Evolutionary conservation across 1,140 invertebrate species (phyloP).

Genomic region (Caerostris darwini): DNA sequence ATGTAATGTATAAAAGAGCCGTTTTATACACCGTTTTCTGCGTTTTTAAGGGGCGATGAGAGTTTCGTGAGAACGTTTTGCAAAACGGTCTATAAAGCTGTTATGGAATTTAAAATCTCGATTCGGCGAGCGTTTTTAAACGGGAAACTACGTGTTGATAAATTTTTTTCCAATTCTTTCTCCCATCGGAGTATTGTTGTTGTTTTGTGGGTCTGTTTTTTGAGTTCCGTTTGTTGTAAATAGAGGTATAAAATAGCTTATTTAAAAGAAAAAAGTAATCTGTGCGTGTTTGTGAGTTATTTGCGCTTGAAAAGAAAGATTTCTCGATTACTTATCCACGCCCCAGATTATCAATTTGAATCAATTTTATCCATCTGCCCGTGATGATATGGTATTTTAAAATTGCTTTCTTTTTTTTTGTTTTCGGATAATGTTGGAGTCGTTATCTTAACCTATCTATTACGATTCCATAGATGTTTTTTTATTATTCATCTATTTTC

Average conservation of each 20-base stretch:
- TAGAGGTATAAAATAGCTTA: constrained; percentile 50
- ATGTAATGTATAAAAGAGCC: background rate
- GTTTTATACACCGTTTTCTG: constrained; percentile 10
- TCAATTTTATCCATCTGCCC: background rate
- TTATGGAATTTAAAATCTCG: constrained; percentile 66
- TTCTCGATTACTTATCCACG: constrained; percentile 1
- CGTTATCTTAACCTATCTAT: background rate
- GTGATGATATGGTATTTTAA: background rate
- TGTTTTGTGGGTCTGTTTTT: background rate
- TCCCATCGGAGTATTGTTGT: background rate
- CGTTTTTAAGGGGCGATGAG: background rate
- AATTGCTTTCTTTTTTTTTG: background rate
- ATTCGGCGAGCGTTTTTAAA: too few relatives aligned
- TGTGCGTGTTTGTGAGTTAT: background rate
- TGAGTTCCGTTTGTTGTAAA: constrained; percentile 26
- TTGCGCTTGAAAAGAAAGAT: background rate
- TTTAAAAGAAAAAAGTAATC: background rate
- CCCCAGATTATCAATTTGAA: background rate
- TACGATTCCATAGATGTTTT: too few relatives aligned
- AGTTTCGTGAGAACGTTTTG: constrained; percentile 30
- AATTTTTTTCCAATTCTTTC: constrained; percentile 55
- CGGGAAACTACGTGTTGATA: constrained; percentile 45
- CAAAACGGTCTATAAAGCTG: constrained; percentile 73
- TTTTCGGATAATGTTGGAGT: background rate
- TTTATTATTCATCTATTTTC: too few relatives aligned